These are phyloP conservation scores for Diachasmimorpha longicaudata DNA, from an alignment of 1,140 invertebrate species.

Conservation along the genomic window DNA sequence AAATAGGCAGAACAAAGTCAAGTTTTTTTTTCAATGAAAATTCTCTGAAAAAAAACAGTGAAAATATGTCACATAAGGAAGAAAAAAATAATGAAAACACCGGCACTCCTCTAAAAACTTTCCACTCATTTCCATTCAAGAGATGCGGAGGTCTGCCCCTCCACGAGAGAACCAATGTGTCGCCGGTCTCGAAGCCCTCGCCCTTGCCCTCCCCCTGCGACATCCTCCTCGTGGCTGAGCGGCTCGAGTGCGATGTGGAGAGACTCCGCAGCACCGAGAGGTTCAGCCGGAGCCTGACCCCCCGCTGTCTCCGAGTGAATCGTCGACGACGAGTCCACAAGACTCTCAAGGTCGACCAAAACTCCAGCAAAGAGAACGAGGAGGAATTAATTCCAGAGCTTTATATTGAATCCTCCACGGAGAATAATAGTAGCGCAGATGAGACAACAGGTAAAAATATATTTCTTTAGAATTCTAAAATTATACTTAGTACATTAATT, in stretches of 20 bases:
- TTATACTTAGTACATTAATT: no score
- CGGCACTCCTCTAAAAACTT: no score
- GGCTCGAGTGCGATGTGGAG: conserved; percentile 62
- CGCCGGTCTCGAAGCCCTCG: conserved; percentile 49
- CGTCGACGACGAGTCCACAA: conserved; percentile 50
- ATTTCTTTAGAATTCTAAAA: no score
- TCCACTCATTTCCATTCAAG: conserved; percentile 31
- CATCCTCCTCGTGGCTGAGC: conserved; percentile 47
- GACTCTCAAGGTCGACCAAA: conserved; percentile 39
- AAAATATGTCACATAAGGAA: no score
- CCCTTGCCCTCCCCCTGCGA: conserved; percentile 51
- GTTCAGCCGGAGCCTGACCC: conserved; percentile 63
- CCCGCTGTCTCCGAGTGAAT: conserved; percentile 57
- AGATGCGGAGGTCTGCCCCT: conserved; percentile 54
- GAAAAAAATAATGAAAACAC: no score
- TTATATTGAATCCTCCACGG: conserved; percentile 39
- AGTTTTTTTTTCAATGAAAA: no score
- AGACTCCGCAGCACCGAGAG: conserved; percentile 65
- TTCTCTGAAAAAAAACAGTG: no score
- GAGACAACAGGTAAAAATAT: conserved; percentile 29
- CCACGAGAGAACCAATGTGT: conserved; percentile 57
- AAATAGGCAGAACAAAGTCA: no score
- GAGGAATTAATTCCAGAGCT: conserved; percentile 49
- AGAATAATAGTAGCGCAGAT: conserved; percentile 31
- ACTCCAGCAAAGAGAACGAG: conserved; percentile 53